These are phyloP conservation scores for Pyrocephalus nanus DNA, from an alignment of 2,797 vertebrate genomes.

Conservation along the genomic window DNA sequence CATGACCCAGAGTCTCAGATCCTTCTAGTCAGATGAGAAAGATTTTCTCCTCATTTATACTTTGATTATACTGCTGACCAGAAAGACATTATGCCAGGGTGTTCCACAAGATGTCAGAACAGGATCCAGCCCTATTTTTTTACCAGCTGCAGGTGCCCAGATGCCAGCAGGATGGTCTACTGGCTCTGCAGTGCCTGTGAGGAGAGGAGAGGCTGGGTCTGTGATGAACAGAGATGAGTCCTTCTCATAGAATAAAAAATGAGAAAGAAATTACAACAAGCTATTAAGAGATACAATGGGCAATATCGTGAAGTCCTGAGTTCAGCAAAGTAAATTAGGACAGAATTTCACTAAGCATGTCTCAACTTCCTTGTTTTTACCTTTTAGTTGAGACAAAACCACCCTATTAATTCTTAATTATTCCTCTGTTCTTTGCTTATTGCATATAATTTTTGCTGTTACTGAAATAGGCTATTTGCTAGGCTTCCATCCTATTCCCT, in stretches of 20 bases:
- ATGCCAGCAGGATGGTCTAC: fast-evolving
- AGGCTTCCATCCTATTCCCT: neutral
- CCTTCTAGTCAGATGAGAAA: neutral
- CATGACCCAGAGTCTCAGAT: neutral
- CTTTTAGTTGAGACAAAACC: neutral
- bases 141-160: neutral
- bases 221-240: no score
- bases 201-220: no score
- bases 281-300: neutral
- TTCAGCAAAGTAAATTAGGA: neutral
- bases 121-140: neutral
- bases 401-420: neutral
- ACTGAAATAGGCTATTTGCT: neutral
- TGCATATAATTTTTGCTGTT: neutral
- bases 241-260: neutral
- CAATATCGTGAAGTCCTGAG: neutral
- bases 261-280: neutral
- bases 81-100: neutral
- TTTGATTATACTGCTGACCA: neutral
- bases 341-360: neutral
- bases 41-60: neutral
- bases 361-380: neutral
- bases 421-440: neutral
- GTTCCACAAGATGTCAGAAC: neutral
- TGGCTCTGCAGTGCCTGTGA: neutral